Evolutionary conservation across 1,140 invertebrate species (phyloP).

Genomic region (Prorops nasuta): DNA sequence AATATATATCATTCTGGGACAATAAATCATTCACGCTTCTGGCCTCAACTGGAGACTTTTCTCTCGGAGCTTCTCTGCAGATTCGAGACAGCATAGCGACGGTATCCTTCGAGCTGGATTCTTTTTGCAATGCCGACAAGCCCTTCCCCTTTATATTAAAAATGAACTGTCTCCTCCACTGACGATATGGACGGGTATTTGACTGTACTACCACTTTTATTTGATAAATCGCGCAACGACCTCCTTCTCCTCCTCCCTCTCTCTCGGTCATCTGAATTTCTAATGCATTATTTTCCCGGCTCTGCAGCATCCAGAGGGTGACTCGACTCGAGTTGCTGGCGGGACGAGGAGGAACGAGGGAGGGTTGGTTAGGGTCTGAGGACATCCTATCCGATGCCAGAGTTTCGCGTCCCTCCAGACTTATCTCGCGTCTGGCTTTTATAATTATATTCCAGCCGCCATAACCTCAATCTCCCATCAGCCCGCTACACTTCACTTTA

Average conservation of each 20-base stretch:
- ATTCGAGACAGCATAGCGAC: slow-evolving; percentile 14
- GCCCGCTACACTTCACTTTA: no score
- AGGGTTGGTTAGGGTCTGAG: neutral
- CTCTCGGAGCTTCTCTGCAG: slow-evolving; percentile 17
- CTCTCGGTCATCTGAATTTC: slow-evolving; percentile 53
- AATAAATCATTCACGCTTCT: no score
- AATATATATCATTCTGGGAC: no score
- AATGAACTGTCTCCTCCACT: slow-evolving; percentile 51
- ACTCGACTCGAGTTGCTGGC: slow-evolving; percentile 3
- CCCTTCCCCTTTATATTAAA: slow-evolving; percentile 44
- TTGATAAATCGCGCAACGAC: slow-evolving; percentile 48
- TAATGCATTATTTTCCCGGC: slow-evolving; percentile 45
- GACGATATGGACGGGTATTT: slow-evolving; percentile 50
- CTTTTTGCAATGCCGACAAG: slow-evolving; percentile 37
- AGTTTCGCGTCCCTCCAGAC: neutral
- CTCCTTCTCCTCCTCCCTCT: slow-evolving; percentile 24
- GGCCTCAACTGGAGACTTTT: slow-evolving; percentile 10
- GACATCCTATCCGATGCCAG: neutral
- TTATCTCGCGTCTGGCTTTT: neutral
- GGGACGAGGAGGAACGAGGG: neutral
- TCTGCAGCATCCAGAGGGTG: slow-evolving; percentile 28
- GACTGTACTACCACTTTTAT: slow-evolving; percentile 50
- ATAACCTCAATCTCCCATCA: no score
- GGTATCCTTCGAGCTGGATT: slow-evolving; percentile 21
- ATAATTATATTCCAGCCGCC: no score